phyloP scores from a whole-genome alignment of 1,140 invertebrate genomes.

The Diploscapter pachys region DNA sequence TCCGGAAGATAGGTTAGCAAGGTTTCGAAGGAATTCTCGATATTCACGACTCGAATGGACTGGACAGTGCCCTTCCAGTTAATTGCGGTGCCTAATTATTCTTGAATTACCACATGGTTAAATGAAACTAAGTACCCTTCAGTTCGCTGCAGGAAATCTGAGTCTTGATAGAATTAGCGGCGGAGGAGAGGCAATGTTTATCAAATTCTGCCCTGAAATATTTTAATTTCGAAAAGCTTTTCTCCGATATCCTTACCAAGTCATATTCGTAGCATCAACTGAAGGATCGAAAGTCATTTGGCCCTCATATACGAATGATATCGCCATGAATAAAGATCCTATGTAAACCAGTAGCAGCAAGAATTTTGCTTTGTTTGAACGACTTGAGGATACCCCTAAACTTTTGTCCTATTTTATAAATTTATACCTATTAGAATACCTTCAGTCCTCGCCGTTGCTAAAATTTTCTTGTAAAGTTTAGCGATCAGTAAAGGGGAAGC shows the following conservation, averaged over 20 bases:
- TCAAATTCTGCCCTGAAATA: constrained; percentile 14
- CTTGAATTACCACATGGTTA: not conserved
- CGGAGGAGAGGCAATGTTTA: constrained; percentile 36
- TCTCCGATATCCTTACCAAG: constrained; percentile 44
- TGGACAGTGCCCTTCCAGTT: constrained; percentile 51
- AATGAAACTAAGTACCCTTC: constrained; percentile 37
- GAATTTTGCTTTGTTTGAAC: constrained; percentile 40
- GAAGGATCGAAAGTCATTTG: constrained; percentile 38
- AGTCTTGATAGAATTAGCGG: constrained; percentile 40
- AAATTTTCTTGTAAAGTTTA: constrained; percentile 36
- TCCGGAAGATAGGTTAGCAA: constrained; percentile 51
- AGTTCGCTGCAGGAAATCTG: constrained; percentile 48
- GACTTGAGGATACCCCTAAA: constrained; percentile 22
- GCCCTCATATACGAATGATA: constrained; percentile 52
- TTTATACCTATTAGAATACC: constrained; percentile 28
- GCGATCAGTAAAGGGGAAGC: constrained; percentile 43
- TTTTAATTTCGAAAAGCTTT: not conserved
- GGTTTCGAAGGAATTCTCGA: constrained; percentile 53
- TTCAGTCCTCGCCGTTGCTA: no score
- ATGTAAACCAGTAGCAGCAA: constrained; percentile 45
- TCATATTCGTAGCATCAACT: constrained; percentile 49
- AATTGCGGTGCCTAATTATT: constrained; percentile 41
- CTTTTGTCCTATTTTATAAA: constrained; percentile 44
- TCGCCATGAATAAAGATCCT: constrained; percentile 44
- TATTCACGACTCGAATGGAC: constrained; percentile 43